Conservation (phyloP, 2,113 vertebrate species). For the Carassius auratus region DNA sequence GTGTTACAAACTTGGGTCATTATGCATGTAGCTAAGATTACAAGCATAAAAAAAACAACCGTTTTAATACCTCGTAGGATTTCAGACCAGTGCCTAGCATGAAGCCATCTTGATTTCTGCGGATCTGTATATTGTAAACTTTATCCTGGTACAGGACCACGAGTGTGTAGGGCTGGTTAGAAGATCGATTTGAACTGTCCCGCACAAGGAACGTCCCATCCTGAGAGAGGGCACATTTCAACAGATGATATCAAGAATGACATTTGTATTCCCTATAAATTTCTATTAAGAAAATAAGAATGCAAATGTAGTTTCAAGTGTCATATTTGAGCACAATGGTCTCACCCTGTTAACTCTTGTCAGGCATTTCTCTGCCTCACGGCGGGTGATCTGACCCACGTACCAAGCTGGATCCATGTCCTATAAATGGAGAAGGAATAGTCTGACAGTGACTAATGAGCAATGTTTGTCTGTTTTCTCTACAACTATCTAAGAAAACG, state of each 20-base stretch:
- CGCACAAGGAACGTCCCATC: conserved; percentile 93
- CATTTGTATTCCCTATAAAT: not conserved
- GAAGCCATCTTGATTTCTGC: conserved; percentile 79
- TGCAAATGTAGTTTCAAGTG: not conserved
- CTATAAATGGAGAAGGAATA: conserved; percentile 53
- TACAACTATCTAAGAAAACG: not conserved
- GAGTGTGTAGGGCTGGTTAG: conserved; percentile 86
- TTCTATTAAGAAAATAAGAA: not conserved
- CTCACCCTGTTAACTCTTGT: conserved; percentile 84
- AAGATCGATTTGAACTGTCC: conserved; percentile 86
- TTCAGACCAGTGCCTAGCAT: conserved; percentile 89
- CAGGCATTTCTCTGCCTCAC: conserved; percentile 85
- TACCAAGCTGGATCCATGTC: conserved; percentile 84
- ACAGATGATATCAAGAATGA: not conserved
- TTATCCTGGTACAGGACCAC: conserved; percentile 94
- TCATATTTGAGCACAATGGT: not conserved
- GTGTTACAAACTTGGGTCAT: not conserved
- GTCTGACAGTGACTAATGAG: not conserved
- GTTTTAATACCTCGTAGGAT: conserved; percentile 83
- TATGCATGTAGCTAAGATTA: not conserved
- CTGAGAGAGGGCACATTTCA: conserved; percentile 67
- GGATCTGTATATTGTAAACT: conserved; percentile 96
- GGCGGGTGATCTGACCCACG: conserved; percentile 79
- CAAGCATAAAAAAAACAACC: not conserved
- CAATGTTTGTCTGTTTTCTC: not conserved